phyloP scores from a whole-genome alignment of 1,140 invertebrate genomes.

The Carcinoscorpius rotundicauda region DNA sequence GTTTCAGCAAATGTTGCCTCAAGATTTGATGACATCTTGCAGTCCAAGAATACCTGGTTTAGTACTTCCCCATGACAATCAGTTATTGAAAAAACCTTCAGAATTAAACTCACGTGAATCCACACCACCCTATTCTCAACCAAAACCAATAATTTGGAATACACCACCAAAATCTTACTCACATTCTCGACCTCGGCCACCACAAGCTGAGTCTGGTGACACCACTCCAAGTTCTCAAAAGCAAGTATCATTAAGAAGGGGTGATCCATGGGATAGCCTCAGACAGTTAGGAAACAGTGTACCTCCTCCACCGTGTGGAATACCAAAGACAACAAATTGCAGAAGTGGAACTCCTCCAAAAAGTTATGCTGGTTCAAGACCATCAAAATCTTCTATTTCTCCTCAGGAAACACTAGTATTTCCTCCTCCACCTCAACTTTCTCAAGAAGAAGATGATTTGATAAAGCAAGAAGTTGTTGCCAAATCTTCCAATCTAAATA shows the following conservation, averaged over 20 bases:
- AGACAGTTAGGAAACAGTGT: not conserved
- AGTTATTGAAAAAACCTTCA: no score
- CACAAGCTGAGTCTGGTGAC: not conserved
- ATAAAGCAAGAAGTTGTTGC: no score
- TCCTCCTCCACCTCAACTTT: not conserved
- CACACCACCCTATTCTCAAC: conserved; percentile 16
- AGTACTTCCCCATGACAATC: no score
- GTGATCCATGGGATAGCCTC: conserved; percentile 5
- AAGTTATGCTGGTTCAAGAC: not conserved
- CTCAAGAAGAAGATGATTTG: no score
- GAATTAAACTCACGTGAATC: no score
- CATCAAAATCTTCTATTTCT: not conserved
- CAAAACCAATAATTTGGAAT: conserved; percentile 22
- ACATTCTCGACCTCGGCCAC: conserved; percentile 13
- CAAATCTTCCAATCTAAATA: no score
- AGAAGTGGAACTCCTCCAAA: not conserved
- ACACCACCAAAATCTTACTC: conserved; percentile 18
- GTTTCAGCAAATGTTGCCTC: no score
- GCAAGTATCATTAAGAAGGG: not conserved
- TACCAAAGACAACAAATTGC: no score
- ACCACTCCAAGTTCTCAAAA: conserved; percentile 6
- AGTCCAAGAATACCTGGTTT: no score
- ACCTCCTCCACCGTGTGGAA: conserved; percentile 1
- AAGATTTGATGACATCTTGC: no score
- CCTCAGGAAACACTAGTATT: not conserved